phyloP scores from a whole-genome alignment of 2,888 invertebrate species.

The Cheilosia vulpina region DNA sequence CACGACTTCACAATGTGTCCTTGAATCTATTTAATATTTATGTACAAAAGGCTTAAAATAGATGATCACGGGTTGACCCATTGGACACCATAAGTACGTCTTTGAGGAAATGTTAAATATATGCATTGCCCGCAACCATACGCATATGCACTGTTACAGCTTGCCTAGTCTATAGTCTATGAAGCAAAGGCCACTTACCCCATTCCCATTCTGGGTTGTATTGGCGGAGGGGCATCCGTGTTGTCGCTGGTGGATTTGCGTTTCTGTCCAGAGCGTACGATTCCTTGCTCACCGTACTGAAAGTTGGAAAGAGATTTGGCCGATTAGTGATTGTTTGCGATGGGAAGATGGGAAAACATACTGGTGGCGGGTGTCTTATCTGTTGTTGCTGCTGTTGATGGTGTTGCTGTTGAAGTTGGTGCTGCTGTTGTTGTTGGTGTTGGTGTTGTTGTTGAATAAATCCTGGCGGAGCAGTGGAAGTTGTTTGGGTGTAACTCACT shows the following conservation, averaged over 20 bases:
- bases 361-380: slow-evolving; percentile 42
- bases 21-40: slow-evolving; percentile 17
- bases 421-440: slow-evolving; percentile 51
- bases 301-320: background rate
- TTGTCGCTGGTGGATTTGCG: slow-evolving; percentile 65
- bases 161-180: background rate
- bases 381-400: slow-evolving; percentile 31
- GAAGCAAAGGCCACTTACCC: slow-evolving; percentile 57
- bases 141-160: slow-evolving; percentile 22
- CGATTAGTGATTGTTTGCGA: background rate
- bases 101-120: slow-evolving; percentile 11
- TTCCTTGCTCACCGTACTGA: slow-evolving; percentile 60
- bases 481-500: slow-evolving; percentile 53
- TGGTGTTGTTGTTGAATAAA: slow-evolving; percentile 56
- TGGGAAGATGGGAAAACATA: slow-evolving; percentile 11
- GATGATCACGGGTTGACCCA: slow-evolving; percentile 7
- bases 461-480: slow-evolving; percentile 33
- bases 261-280: slow-evolving; percentile 59
- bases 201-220: slow-evolving; percentile 64
- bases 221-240: slow-evolving; percentile 56
- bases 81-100: slow-evolving; percentile 3
- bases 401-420: slow-evolving; percentile 28
- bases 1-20: background rate
- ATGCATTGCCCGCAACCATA: slow-evolving; percentile 58
- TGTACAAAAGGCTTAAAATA: slow-evolving; percentile 19